Evolutionary conservation across 1,140 invertebrate species (phyloP), one percentile per base, ranked within the genome.

Genomic region (Listronotus bonariensis): DNA sequence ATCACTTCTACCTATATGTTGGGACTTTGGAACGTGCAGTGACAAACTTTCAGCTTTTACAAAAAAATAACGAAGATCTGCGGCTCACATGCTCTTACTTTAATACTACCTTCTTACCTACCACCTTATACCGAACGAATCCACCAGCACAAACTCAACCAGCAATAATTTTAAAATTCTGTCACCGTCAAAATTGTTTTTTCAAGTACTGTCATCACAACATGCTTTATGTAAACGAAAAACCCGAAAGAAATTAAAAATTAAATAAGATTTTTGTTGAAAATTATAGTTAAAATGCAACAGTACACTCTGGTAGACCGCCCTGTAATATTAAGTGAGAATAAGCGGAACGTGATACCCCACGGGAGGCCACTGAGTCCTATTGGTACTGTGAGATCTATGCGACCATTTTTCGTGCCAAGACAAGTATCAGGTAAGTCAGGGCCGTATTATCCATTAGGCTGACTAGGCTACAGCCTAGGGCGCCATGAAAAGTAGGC

Each of bases 141-240:
- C 20, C 20, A 26, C 20, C 20, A 3, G 5, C 1, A 26, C 5
- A 3, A 26, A 26, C 20, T 3, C 1, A 26, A 26, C 20, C 20
- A 26, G 20, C 20, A 26, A 5, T 26, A 1, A 26, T 26, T 26
- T 5, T 5, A 26, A 26, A 26, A 26, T 26, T 3, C 20, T 53
- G 56, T 59, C 56, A 49, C 14, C 11, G 40, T 42, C 53, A 55
- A 55, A 55, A 42, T 42, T 12, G 18, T 12, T 12, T 55, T 55
- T 55, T 10, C 34, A 52, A 52, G 49, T 52, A 52, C 11, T n/a
- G n/a, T 52, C 8, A 14, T 18, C 10, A 20, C 4, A 36, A 15
- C 7, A 14, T 26, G 45, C 18, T 17, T 26, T 48, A 43, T 55
- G 36, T 55, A 55, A 15, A n/a, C n/a, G 12, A 43, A 55, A 55